Evolutionary conservation across 1,140 invertebrate genomes (phyloP).

Genomic region (Carcinoscorpius rotundicauda): DNA sequence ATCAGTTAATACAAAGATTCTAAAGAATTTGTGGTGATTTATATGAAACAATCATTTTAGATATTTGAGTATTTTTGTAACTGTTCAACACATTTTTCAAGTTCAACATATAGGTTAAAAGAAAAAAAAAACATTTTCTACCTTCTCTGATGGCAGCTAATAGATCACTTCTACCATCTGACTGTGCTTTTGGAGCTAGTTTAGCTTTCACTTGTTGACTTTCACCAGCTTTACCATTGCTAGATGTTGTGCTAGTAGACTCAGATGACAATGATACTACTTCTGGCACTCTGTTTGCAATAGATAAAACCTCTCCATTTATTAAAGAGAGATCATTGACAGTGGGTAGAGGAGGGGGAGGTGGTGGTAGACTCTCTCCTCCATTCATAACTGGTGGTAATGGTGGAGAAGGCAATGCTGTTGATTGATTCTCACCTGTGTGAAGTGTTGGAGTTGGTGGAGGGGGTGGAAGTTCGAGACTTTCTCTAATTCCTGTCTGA

Average conservation of each 20-base stretch:
- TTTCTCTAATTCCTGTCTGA: slow-evolving; percentile 6
- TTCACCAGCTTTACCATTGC: slow-evolving; percentile 18
- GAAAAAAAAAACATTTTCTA: slow-evolving; percentile 34
- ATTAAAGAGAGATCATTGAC: slow-evolving; percentile 7
- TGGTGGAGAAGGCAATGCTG: slow-evolving; percentile 32
- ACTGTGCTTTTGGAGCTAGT: slow-evolving; percentile 17
- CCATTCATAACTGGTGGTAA: slow-evolving; percentile 36
- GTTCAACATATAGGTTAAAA: too few relatives aligned
- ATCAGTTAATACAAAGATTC: too few relatives aligned
- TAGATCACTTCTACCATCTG: slow-evolving; percentile 68
- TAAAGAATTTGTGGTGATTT: too few relatives aligned
- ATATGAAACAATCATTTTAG: too few relatives aligned
- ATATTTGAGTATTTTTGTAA: too few relatives aligned
- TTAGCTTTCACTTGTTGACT: slow-evolving; percentile 11
- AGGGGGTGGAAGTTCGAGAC: slow-evolving; percentile 45
- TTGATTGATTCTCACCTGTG: slow-evolving; percentile 28
- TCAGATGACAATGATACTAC: slow-evolving; percentile 7
- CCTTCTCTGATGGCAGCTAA: slow-evolving; percentile 89
- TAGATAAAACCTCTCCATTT: slow-evolving; percentile 2
- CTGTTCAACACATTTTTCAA: too few relatives aligned
- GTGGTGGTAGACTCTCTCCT: slow-evolving; percentile 29
- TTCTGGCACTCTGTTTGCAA: slow-evolving; percentile 8
- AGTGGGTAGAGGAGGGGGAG: slow-evolving; percentile 33
- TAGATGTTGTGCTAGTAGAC: slow-evolving; percentile 17
- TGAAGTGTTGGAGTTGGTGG: slow-evolving; percentile 35